Conservation (phyloP, 2,113 vertebrate species). For the zebrafish (Danio rerio) region DNA sequence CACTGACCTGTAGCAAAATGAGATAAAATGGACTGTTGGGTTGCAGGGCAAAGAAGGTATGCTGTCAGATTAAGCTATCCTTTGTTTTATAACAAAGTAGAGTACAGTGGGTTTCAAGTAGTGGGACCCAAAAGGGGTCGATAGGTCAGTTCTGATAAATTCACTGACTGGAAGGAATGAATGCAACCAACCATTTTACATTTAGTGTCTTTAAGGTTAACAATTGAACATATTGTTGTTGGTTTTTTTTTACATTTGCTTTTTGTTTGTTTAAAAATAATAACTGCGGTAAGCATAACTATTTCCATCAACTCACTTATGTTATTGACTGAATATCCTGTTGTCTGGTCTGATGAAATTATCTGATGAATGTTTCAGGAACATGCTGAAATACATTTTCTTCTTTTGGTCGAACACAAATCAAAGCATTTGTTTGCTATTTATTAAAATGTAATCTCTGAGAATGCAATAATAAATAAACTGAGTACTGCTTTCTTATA, state of each 20-base stretch:
- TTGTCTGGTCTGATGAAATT: not conserved
- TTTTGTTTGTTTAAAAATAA: not conserved
- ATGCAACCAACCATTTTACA: not conserved
- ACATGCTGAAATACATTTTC: not conserved
- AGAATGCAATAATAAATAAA: slow-evolving; percentile 3
- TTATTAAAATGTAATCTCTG: too few species aligned
- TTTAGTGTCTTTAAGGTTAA: not conserved
- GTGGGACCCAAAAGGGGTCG: not conserved
- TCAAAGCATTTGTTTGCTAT: not conserved
- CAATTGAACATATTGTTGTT: not conserved
- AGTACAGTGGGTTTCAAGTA: not conserved
- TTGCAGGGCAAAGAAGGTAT: slow-evolving; percentile 24
- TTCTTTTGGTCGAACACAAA: not conserved
- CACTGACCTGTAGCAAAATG: slow-evolving; percentile 28
- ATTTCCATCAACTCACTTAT: too few species aligned
- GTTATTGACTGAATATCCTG: not conserved
- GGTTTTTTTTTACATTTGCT: not conserved
- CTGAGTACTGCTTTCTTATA: not conserved
- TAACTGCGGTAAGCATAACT: not conserved
- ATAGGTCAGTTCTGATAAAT: not conserved
- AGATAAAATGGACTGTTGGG: slow-evolving; percentile 1
- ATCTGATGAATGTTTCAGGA: not conserved
- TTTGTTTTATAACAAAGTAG: slow-evolving; percentile 35
- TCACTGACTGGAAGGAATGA: not conserved
- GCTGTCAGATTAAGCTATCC: slow-evolving; percentile 7